Evolutionary conservation across 2,797 vertebrate genomes (phyloP), one percentile per base, ranked within the genome.

Genomic region (Mormyrus proboscirostris): DNA sequence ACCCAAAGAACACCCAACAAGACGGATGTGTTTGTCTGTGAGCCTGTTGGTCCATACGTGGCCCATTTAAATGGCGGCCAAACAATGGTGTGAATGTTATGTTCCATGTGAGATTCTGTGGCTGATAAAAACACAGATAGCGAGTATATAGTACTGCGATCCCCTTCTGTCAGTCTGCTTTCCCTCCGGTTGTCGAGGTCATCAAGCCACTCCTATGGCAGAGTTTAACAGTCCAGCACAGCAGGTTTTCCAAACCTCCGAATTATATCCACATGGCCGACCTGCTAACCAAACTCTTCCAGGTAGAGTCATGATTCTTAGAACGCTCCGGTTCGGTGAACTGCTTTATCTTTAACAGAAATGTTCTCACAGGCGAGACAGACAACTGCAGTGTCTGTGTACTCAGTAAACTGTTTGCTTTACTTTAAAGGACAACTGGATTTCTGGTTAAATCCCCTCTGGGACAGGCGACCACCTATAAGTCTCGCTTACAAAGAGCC

Each of bases 281-380:
- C 53, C 88, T 86, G 65, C 86, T 89, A 87, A 91, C 59, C 84
- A 90, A 25, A 84, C 87, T 89, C 89, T 93, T 89, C 90, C 62
- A 90, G 87, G 90, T 90, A 90, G 22, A 7, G 38, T 62, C 49
- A 25, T 83, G 88, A 89, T 94, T 94, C 92, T 88, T 55, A 90
- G 95, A 92, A 94, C 33, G 14, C 5, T 47, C 88, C 82, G 14
- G 90, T 94, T 94, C 94, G 92, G 89, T 92, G 93, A 94, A 95
- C 85, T 41, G 92, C 91, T 94, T 93, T 93, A 92, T 91, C 90
- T 93, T 94, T 93, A 91, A 94, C 93, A 92, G 92, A 91, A 94
- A 93, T 90, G 91, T 91, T 93, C 92, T 90, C 90, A 73, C 88
- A 90, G 87, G 88, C 89, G 85, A 93, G 88, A 89, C 19, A 90